phyloP scores from a whole-genome alignment of 1,140 invertebrate genomes.

The Zaprionus taronus region DNA sequence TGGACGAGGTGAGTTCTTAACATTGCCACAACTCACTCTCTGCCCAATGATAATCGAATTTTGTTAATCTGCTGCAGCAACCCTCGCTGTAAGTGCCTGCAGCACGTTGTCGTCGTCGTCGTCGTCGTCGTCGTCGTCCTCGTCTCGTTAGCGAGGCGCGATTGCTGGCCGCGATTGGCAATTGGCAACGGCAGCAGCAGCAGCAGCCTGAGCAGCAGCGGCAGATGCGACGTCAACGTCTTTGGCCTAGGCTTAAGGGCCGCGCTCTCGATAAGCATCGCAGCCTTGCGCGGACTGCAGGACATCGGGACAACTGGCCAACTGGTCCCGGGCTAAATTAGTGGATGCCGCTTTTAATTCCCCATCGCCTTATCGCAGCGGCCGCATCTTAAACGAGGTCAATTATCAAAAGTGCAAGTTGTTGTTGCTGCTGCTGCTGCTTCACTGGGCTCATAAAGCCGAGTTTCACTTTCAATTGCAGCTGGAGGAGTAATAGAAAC shows the following conservation, averaged over 20 bases:
- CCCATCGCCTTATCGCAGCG: conserved; percentile 70
- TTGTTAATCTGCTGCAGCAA: conserved; percentile 18
- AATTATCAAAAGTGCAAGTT: conserved; percentile 82
- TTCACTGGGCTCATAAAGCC: conserved; percentile 57
- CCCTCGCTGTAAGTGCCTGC: conserved; percentile 66
- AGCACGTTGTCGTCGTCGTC: conserved; percentile 71
- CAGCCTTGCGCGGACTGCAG: conserved; percentile 39
- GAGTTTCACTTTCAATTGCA: conserved; percentile 77
- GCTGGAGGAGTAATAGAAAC: conserved; percentile 73
- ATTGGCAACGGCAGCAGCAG: conserved; percentile 72
- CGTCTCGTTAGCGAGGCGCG: conserved; percentile 78
- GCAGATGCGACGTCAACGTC: conserved; percentile 44
- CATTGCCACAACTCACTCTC: background rate
- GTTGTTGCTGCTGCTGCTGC: conserved; percentile 18
- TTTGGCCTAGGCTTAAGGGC: conserved; percentile 80
- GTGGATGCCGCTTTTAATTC: conserved; percentile 82
- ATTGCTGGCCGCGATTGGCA: conserved; percentile 76
- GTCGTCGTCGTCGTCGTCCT: conserved; percentile 73
- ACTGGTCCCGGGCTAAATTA: conserved; percentile 65
- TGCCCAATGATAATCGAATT: background rate
- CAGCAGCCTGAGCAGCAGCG: conserved; percentile 47
- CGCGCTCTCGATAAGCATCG: conserved; percentile 72
- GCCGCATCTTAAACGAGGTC: conserved; percentile 78
- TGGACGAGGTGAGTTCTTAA: conserved; percentile 47
- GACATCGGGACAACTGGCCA: conserved; percentile 27